Conservation (phyloP, 2,888 invertebrate genomes). For the Ypsolopha sequella region DNA sequence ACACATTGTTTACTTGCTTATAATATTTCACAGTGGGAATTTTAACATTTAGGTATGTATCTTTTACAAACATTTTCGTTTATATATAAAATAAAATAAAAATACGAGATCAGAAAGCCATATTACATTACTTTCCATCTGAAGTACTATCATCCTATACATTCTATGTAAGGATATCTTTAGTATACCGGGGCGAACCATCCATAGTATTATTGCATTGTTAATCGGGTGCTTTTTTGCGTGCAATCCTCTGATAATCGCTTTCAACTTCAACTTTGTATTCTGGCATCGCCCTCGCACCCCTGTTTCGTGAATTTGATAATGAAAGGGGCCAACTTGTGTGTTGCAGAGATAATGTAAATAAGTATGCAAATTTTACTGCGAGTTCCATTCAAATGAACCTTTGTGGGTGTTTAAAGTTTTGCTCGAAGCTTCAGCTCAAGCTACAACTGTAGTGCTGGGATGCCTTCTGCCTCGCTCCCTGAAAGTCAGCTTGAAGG, state of each 20-base stretch:
- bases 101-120: too few species aligned
- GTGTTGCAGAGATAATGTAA: constrained; percentile 69
- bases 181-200: constrained; percentile 6
- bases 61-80: too few species aligned
- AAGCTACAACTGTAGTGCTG: too few species aligned
- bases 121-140: too few species aligned
- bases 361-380: constrained; percentile 68
- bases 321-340: constrained; percentile 67
- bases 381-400: constrained; percentile 65
- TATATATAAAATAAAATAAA: too few species aligned
- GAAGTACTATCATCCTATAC: too few species aligned
- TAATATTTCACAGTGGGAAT: too few species aligned
- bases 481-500: too few species aligned
- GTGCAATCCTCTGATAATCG: constrained; percentile 54
- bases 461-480: too few species aligned
- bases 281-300: constrained; percentile 39
- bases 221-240: constrained; percentile 51
- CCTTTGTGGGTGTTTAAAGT: constrained; percentile 61
- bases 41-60: too few species aligned
- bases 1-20: too few species aligned
- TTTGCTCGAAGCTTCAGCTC: constrained; percentile 43
- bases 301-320: constrained; percentile 63
- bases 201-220: constrained; percentile 36
- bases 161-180: too few species aligned
- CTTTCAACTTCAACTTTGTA: constrained; percentile 56